Base-by-base conservation (phyloP, 2,113 vertebrate species). In the Coregonus clupeaformis region DNA sequence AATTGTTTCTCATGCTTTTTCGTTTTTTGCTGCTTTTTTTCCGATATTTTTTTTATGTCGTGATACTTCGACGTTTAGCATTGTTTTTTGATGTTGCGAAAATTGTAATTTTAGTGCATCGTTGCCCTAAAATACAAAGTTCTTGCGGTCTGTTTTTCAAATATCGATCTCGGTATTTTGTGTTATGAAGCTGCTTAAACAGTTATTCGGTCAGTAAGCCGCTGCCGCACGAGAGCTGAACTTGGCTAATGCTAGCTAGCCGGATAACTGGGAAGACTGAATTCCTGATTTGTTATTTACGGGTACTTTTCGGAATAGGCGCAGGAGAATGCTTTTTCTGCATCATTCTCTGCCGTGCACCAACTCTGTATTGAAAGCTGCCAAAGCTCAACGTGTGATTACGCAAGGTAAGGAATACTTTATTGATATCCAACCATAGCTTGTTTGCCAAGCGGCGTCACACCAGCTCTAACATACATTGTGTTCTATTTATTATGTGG, bases 241-340 rank as follows among this genome's bases (percentile, higher is more conserved):
- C 81, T 79, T 77, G 80, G 80, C 85, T 73, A 80, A 88, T 27
- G 70, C 29, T 72, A 72, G 70, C 70, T 59, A n/a, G 13, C 55
- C 16, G 59, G n/a, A 14, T 25, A 90, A 91, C 76, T 90, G 80
- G 90, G 82, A 30, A 18, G 27, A 85, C 80, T 85, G 84, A 88
- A 84, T 85, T 78, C 77, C 76, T 81, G 77, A 65, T 80, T 77
- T 82, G 78, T 84, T 73, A 84, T 87, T 91, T 94, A 95, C 93
- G 94, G 94, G 94, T 94, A 94, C 90, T 91, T 85, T 90, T 45
- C 73, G 77, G 69, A 82, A 80, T 84, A 82, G 77, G 83, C 80
- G 76, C 74, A 72, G 85, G 74, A 84, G 74, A 81, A 87, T 84
- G 82, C 68, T 84, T 84, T 84, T 86, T 89, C 73, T 84, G 80